Evolutionary conservation across 2,113 vertebrate species (phyloP).

Genomic region (Paedocypris sp.): DNA sequence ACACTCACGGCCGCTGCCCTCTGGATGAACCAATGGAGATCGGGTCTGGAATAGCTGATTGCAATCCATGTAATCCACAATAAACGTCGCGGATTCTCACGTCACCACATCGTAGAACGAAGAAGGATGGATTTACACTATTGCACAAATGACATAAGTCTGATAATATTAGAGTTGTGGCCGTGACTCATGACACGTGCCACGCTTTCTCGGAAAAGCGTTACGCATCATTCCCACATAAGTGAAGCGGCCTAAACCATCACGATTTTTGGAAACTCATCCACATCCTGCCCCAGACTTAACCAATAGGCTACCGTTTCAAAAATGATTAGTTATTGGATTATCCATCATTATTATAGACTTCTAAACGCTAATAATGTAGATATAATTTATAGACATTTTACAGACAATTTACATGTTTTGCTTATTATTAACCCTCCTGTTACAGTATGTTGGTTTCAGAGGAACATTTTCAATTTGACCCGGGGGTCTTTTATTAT

Average conservation of each 20-base stretch:
- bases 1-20: constrained; percentile 63
- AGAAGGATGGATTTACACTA: neutral
- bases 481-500: too few relatives aligned
- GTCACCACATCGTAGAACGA: constrained; percentile 11
- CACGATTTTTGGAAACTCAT: too few relatives aligned
- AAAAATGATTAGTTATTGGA: too few relatives aligned
- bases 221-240: neutral
- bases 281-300: too few relatives aligned
- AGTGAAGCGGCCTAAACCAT: neutral
- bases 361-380: too few relatives aligned
- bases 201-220: neutral
- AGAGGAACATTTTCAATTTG: too few relatives aligned
- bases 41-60: constrained; percentile 34
- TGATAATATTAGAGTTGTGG: neutral
- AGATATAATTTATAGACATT: too few relatives aligned
- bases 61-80: constrained; percentile 47
- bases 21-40: constrained; percentile 60
- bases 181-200: neutral
- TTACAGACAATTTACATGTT: too few relatives aligned
- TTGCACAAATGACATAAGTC: neutral
- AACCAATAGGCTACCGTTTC: too few relatives aligned
- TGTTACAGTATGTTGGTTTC: too few relatives aligned
- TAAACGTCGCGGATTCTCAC: constrained; percentile 41
- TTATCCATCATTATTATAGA: too few relatives aligned
- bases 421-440: too few relatives aligned